These are phyloP conservation scores for Apodemia hepburni DNA, from an alignment of 2,888 invertebrate genomes.

Conservation along the genomic window DNA sequence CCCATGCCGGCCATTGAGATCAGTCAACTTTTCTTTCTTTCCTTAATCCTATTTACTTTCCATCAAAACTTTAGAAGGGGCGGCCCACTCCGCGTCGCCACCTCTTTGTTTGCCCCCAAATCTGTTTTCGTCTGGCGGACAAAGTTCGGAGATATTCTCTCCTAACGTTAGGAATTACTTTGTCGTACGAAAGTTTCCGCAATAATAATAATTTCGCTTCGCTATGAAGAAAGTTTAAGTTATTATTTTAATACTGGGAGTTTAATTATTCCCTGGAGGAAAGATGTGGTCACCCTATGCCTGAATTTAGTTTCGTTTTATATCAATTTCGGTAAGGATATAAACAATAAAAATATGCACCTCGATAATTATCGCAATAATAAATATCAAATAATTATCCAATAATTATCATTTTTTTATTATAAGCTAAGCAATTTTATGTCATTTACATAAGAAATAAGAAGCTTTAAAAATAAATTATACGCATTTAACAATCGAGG, in stretches of 20 bases:
- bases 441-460: no score
- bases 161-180: slow-evolving; percentile 61
- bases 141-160: slow-evolving; percentile 61
- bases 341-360: no score
- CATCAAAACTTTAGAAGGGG: slow-evolving; percentile 73
- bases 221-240: slow-evolving; percentile 76
- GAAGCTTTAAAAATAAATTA: no score
- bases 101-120: slow-evolving; percentile 70
- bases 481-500: no score
- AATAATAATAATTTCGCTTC: slow-evolving; percentile 74
- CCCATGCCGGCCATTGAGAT: slow-evolving; percentile 45
- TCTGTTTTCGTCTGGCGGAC: slow-evolving; percentile 71
- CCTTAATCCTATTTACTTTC: slow-evolving; percentile 75
- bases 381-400: no score
- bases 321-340: slow-evolving; percentile 6
- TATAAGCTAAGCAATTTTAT: no score
- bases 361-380: no score
- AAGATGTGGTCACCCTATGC: slow-evolving; percentile 24
- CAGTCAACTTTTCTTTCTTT: slow-evolving; percentile 67
- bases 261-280: slow-evolving; percentile 57
- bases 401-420: no score
- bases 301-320: slow-evolving; percentile 26
- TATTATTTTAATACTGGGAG: slow-evolving; percentile 72
- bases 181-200: slow-evolving; percentile 70
- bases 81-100: slow-evolving; percentile 40